Evolutionary conservation across 2,113 vertebrate species (phyloP).

Genomic region (Semnopithecus entellus): DNA sequence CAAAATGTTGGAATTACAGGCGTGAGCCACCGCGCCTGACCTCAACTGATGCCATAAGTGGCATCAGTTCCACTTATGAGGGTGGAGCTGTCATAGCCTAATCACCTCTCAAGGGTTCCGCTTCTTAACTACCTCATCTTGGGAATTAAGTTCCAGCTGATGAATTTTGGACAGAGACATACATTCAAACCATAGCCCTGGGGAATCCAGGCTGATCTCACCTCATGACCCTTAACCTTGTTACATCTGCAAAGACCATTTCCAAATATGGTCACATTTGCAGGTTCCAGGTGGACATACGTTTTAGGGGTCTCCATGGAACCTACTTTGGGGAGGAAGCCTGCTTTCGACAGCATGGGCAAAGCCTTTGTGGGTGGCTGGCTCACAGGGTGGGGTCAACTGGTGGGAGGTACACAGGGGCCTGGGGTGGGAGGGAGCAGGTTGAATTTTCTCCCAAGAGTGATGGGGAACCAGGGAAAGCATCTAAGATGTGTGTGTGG

Average conservation of each 20-base stretch:
- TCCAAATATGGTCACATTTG: not conserved
- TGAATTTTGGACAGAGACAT: not conserved
- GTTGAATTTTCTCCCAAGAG: not conserved
- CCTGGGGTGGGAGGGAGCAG: not conserved
- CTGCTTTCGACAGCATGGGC: accelerated
- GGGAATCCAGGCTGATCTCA: not conserved
- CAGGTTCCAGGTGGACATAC: accelerated
- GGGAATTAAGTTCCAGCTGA: not conserved
- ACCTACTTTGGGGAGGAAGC: not conserved
- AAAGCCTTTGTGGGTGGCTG: not conserved
- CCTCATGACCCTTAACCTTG: not conserved
- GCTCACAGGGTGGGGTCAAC: accelerated
- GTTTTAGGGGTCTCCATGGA: not conserved
- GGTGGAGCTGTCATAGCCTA: not conserved
- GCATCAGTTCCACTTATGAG: not conserved
- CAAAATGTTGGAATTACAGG: too few species aligned
- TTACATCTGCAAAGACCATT: not conserved
- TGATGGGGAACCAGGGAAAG: not conserved
- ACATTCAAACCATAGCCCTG: not conserved
- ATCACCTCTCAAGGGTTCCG: not conserved
- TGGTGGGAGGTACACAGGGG: too few species aligned
- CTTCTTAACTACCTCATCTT: not conserved
- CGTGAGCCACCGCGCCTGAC: too few species aligned
- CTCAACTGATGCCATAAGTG: too few species aligned
- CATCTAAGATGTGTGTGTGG: not conserved